Evolutionary conservation across 2,888 invertebrate species (phyloP), one percentile per base, ranked within the genome.

Genomic region (Apotomis turbidana): DNA sequence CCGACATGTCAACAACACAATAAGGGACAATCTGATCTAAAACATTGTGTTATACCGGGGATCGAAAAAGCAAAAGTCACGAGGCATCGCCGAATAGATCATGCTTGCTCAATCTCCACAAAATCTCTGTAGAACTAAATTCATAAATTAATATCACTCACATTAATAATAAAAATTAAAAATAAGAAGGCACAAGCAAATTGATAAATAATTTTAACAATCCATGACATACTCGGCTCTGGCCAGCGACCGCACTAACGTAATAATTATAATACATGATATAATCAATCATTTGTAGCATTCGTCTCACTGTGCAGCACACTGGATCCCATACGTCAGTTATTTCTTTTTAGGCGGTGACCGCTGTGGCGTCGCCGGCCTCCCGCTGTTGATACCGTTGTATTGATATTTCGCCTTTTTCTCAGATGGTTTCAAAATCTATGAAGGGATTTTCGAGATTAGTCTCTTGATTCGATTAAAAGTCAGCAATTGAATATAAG

Each of bases 401-500:
- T 99, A 99, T 89, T 99, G 98, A 93, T 99, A 99, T 94, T 99
- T 99, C 80, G 99, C 99, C 94, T 99, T 99, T 94, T 99, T 99
- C 94, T 99, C 99, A 75, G 99, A 99, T 84, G 99, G 99, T 93
- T 99, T 99, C 91, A 99, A 94, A 84, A 99, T 99, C 99, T 99
- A 90, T 13, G 89, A 87, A 79, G 63, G 72, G 76, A 68, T 60
- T 71, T 44, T 68, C 75, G 54, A 64, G 49, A 62, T 60, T 73
- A 70, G 51, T 66, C 44, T 49, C 71, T 68, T 60, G 70, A 63
- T 73, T 69, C 51, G 10, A 73, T 63, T 69, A 72, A 73, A 73
- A 73, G n/a, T 63, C 73, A 73, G 64, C 73, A 68, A 60, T 62
- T 46, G 64, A 69, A 70, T 64, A 73, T 41, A 68, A 73, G 68